Conservation (phyloP, 2,113 vertebrate species). For the Tachycineta bicolor region DNA sequence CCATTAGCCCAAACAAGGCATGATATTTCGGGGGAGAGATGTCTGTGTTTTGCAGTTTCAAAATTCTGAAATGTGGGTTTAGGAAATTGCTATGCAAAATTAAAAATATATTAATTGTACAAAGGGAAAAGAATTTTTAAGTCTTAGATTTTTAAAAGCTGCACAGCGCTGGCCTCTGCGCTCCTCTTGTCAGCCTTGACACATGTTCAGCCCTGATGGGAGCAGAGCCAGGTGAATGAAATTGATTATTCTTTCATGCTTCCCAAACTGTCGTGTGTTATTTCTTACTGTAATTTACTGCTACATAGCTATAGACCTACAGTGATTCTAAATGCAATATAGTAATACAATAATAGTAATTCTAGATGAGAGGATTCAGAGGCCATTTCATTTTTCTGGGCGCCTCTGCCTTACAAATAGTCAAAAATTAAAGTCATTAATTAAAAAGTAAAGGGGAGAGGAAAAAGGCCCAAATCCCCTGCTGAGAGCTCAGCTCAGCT, state of each 20-base stretch:
- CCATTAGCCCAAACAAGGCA: not conserved
- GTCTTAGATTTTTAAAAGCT: not conserved
- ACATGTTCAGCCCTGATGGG: not conserved
- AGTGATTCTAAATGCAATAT: not conserved
- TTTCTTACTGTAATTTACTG: not conserved
- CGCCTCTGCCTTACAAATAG: not conserved
- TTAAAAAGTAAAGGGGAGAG: not conserved
- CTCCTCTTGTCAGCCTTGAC: not conserved
- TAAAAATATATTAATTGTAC: not conserved
- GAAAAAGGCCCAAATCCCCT: fast-evolving
- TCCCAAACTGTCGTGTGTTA: fast-evolving
- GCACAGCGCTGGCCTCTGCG: not conserved
- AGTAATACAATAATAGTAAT: not conserved
- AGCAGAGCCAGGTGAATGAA: not conserved
- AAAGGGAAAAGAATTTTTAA: not conserved
- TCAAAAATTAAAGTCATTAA: not conserved
- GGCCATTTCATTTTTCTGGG: not conserved
- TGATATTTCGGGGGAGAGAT: not conserved
- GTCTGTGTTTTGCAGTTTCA: not conserved
- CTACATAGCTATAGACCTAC: too few relatives aligned
- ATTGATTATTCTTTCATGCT: not conserved
- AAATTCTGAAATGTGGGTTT: not conserved
- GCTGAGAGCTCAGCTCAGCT: fast-evolving
- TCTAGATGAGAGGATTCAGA: not conserved
- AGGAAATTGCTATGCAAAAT: not conserved